Conservation (phyloP, 2,888 invertebrate genomes). For the Pecten maximus region DNA sequence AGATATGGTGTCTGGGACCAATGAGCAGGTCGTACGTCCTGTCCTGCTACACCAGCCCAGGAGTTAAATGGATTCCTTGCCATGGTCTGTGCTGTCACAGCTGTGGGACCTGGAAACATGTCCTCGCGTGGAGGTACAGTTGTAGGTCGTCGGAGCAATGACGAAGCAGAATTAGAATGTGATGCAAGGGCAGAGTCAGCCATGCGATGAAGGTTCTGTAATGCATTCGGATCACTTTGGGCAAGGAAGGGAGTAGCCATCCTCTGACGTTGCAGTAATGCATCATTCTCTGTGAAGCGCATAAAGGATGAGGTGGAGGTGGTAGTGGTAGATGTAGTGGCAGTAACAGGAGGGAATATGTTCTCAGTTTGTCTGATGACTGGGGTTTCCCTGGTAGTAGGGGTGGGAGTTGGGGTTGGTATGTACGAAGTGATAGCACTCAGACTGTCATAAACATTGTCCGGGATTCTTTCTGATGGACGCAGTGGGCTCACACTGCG, state of each 20-base stretch:
- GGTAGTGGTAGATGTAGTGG: constrained; percentile 56
- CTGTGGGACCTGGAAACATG: constrained; percentile 66
- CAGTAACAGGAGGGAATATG: constrained; percentile 54
- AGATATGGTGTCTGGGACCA: constrained; percentile 75
- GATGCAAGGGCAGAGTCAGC: constrained; percentile 71
- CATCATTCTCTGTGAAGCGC: constrained; percentile 73
- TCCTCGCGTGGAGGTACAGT: constrained; percentile 73
- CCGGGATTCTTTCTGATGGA: constrained; percentile 64
- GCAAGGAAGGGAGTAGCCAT: constrained; percentile 72
- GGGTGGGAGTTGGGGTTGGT: constrained; percentile 37
- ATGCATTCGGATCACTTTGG: constrained; percentile 67
- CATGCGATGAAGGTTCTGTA: constrained; percentile 71
- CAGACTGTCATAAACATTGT: constrained; percentile 55
- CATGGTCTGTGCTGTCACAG: constrained; percentile 73
- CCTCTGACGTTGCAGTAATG: constrained; percentile 74
- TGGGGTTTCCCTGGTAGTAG: constrained; percentile 58
- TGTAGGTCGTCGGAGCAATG: constrained; percentile 69
- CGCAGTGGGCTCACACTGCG: constrained; percentile 57
- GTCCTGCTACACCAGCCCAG: constrained; percentile 68
- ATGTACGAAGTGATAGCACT: constrained; percentile 58
- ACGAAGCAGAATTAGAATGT: constrained; percentile 63
- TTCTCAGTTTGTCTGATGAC: constrained; percentile 60
- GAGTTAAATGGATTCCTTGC: constrained; percentile 76
- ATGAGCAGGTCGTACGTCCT: constrained; percentile 75
- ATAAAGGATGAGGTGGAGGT: constrained; percentile 65